phyloP scores from a whole-genome alignment of 2,888 invertebrate species.

The Tetranychus piercei region DNA sequence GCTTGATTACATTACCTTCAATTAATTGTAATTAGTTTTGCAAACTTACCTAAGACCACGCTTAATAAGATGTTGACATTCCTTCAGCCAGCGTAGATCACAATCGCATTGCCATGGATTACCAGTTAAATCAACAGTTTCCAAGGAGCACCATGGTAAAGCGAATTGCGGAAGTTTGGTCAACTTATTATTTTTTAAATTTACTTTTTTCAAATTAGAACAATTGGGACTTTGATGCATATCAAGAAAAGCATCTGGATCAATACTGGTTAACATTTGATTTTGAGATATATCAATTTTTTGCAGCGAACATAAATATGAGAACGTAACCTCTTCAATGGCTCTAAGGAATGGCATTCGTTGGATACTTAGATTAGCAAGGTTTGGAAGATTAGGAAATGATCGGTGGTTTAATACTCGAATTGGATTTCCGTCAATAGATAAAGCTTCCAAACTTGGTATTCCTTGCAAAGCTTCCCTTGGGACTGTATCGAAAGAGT shows the following conservation, averaged over 20 bases:
- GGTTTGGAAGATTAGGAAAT: not conserved
- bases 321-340: not conserved
- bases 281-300: not conserved
- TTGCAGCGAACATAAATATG: not conserved
- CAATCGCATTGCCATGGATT: conserved; percentile 20
- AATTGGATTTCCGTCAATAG: not conserved
- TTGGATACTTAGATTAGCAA: not conserved
- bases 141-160: conserved; percentile 12
- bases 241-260: not conserved
- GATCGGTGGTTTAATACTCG: not conserved
- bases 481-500: not conserved
- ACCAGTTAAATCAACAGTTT: conserved; percentile 11
- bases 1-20: not conserved
- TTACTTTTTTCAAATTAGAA: conserved; percentile 2
- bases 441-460: not conserved
- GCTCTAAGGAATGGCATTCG: not conserved
- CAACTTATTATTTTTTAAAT: conserved; percentile 10
- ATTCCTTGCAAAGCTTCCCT: not conserved
- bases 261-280: not conserved
- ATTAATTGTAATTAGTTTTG: not conserved
- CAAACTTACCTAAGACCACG: not conserved
- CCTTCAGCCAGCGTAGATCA: conserved; percentile 13
- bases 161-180: conserved; percentile 1
- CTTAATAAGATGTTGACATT: not conserved
- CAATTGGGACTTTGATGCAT: not conserved